Conservation (phyloP, 2,113 vertebrate genomes). For the Dromaius novaehollandiae region DNA sequence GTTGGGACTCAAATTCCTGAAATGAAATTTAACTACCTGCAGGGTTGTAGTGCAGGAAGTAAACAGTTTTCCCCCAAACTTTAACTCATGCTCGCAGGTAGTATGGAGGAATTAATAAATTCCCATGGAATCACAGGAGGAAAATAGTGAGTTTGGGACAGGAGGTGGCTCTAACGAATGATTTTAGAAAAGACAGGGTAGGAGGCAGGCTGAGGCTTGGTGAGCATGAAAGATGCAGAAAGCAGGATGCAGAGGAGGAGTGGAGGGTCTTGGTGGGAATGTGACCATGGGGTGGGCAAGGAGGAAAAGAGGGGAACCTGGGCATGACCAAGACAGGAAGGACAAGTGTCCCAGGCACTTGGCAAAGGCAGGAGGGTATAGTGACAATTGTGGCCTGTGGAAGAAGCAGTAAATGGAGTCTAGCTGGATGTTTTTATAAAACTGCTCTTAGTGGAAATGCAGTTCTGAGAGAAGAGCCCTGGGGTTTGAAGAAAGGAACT, state of each 20-base stretch:
- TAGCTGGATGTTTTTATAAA: neutral
- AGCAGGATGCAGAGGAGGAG: neutral
- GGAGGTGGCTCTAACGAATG: fast-evolving
- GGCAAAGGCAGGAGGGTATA: fast-evolving
- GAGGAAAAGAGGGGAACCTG: neutral
- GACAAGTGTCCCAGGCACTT: neutral
- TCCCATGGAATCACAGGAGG: neutral
- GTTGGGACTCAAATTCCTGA: neutral
- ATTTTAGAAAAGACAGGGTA: neutral
- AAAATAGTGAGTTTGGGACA: neutral
- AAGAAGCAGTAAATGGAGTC: neutral
- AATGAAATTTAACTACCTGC: neutral
- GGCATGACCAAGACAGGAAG: neutral
- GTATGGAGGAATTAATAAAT: neutral
- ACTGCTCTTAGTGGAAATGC: neutral
- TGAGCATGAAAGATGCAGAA: neutral
- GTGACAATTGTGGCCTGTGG: neutral
- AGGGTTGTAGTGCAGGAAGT: neutral
- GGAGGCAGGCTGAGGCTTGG: neutral
- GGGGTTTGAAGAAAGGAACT: neutral
- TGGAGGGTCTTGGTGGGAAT: fast-evolving
- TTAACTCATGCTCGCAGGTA: neutral
- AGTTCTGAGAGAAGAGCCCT: neutral
- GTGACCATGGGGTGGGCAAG: neutral
- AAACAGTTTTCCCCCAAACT: neutral